Evolutionary conservation across 2,113 vertebrate species (phyloP).

Genomic region (Phaethornis superciliosus): DNA sequence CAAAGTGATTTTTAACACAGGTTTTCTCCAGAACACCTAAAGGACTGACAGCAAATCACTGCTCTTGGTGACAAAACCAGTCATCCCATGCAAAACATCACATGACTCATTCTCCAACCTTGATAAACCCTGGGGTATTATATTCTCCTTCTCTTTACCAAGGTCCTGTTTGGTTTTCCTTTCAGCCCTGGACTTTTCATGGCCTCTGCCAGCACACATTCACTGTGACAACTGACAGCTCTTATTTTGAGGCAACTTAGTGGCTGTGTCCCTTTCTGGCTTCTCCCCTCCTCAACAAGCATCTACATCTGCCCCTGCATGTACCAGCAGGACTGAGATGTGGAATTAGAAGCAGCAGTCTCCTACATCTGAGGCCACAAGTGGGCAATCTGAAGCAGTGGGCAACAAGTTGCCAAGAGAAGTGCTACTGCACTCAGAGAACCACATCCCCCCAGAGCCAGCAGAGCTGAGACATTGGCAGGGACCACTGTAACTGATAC

Average conservation of each 20-base stretch:
- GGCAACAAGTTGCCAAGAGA: background rate
- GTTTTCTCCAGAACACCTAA: background rate
- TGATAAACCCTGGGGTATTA: background rate
- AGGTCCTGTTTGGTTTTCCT: accelerated
- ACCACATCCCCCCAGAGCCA: background rate
- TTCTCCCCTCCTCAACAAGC: background rate
- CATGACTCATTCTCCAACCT: background rate
- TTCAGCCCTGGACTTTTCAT: background rate
- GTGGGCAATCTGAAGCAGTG: accelerated
- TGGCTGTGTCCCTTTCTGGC: background rate
- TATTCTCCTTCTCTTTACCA: background rate
- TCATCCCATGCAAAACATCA: background rate
- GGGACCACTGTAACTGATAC: accelerated
- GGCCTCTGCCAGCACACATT: accelerated
- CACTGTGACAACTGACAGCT: background rate
- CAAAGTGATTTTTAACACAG: background rate
- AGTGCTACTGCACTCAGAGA: background rate
- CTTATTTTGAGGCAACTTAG: background rate
- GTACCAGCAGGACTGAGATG: accelerated
- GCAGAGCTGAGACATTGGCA: background rate
- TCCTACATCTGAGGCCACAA: background rate
- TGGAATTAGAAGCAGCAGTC: background rate
- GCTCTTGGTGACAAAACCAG: background rate
- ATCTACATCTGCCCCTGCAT: background rate
- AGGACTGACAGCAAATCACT: background rate